phyloP scores from a whole-genome alignment of 2,888 invertebrate species.

The Macroteleia sp. region DNA sequence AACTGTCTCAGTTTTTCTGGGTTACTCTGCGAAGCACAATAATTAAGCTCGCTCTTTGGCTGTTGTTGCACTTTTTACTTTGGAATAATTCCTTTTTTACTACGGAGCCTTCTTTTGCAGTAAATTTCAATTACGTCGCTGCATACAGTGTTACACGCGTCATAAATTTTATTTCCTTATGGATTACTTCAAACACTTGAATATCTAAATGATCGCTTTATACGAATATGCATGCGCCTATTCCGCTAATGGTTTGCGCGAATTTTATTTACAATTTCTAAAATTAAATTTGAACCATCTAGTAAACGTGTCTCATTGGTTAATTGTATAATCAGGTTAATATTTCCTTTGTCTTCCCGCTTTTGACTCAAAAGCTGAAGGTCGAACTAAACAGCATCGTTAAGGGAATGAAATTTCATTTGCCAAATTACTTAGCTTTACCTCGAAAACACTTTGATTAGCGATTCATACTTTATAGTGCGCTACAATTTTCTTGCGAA shows the following conservation, averaged over 20 bases:
- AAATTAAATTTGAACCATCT: slow-evolving; percentile 11
- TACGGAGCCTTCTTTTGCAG: slow-evolving; percentile 48
- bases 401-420: slow-evolving; percentile 28
- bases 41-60: slow-evolving; percentile 64
- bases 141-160: slow-evolving; percentile 47
- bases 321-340: slow-evolving; percentile 25
- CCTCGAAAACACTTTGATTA: slow-evolving; percentile 31
- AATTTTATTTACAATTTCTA: slow-evolving; percentile 3
- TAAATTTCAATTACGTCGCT: slow-evolving; percentile 61
- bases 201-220: slow-evolving; percentile 35
- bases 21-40: slow-evolving; percentile 59
- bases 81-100: slow-evolving; percentile 54
- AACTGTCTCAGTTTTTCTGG: slow-evolving; percentile 63
- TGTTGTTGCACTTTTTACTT: slow-evolving; percentile 63
- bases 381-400: slow-evolving; percentile 14
- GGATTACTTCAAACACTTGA: slow-evolving; percentile 45
- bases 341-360: slow-evolving; percentile 21
- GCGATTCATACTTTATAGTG: slow-evolving; percentile 21
- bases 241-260: neutral
- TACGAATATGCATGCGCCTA: neutral
- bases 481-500: slow-evolving; percentile 5
- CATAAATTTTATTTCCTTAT: slow-evolving; percentile 56
- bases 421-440: slow-evolving; percentile 29
- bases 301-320: slow-evolving; percentile 10
- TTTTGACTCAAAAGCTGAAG: slow-evolving; percentile 3